Percentiles rank a stretch among this genome's conserved stretches.
phyloP scores from a whole-genome alignment of 2,888 invertebrate species.

The Drosophila koepferae region DNA sequence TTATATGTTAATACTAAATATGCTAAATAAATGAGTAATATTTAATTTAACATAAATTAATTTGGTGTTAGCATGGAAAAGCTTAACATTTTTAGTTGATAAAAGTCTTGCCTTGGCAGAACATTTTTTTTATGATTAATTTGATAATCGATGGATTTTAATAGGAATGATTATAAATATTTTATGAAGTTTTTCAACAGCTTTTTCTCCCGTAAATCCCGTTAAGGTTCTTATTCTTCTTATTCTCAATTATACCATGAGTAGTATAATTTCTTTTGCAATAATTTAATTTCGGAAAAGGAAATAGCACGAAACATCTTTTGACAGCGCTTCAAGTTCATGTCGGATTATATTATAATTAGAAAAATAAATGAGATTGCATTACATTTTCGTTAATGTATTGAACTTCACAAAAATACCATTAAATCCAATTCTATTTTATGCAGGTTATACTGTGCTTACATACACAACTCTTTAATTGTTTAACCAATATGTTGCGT shows the following conservation, averaged over 20 bases:
- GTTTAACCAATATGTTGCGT: conserved; percentile 30
- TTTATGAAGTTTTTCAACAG: no score
- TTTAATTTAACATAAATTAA: no score
- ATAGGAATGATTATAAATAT: no score
- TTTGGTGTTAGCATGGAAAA: no score
- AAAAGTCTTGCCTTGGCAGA: no score
- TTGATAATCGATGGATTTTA: no score
- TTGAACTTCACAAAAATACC: not conserved
- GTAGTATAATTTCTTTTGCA: not conserved
- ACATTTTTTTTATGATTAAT: no score
- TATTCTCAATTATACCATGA: not conserved
- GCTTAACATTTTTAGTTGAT: no score
- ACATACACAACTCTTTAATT: conserved; percentile 6
- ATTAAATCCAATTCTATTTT: not conserved
- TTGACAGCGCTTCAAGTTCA: not conserved
- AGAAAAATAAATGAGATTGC: not conserved
- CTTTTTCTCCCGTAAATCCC: no score
- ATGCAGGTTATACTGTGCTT: not conserved
- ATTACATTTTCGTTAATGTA: not conserved
- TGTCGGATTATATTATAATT: not conserved
- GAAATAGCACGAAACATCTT: not conserved
- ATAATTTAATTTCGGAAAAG: not conserved
- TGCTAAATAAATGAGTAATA: no score
- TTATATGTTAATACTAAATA: no score
- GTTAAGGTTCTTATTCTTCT: not conserved